These are phyloP conservation scores for Sebastiscus albofasciatus DNA, from an alignment of 2,797 vertebrate species.

Conservation along the genomic window DNA sequence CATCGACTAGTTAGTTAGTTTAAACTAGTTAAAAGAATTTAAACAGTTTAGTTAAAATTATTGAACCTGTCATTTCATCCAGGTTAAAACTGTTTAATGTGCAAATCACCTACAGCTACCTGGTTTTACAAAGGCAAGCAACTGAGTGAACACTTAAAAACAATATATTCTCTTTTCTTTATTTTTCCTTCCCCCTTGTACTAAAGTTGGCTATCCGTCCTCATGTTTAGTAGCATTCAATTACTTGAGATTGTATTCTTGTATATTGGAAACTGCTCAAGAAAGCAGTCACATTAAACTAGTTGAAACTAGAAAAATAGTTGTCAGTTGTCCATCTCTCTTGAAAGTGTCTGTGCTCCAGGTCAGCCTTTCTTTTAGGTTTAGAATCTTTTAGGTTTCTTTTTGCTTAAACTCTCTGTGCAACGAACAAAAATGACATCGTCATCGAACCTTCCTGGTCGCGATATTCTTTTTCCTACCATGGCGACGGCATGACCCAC, in stretches of 20 bases:
- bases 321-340: not conserved
- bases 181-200: too few relatives aligned
- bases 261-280: not conserved
- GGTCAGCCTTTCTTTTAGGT: not conserved
- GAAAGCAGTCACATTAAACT: not conserved
- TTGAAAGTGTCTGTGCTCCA: not conserved
- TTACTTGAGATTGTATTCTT: not conserved
- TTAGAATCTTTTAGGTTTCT: not conserved
- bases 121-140: not conserved
- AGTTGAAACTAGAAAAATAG: not conserved
- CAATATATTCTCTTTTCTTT: too few relatives aligned
- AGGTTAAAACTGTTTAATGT: not conserved
- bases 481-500: too few relatives aligned
- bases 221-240: too few relatives aligned
- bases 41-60: not conserved
- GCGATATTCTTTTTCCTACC: too few relatives aligned
- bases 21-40: not conserved
- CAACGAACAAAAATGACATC: too few relatives aligned
- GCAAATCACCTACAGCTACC: not conserved
- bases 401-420: too few relatives aligned
- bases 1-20: not conserved
- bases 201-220: too few relatives aligned
- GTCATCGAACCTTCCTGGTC: too few relatives aligned
- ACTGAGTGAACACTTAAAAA: not conserved
- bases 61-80: too few relatives aligned